Evolutionary conservation across 2,797 vertebrate genomes (phyloP), one percentile per base, ranked within the genome.

Genomic region (Sorex maritimensis): DNA sequence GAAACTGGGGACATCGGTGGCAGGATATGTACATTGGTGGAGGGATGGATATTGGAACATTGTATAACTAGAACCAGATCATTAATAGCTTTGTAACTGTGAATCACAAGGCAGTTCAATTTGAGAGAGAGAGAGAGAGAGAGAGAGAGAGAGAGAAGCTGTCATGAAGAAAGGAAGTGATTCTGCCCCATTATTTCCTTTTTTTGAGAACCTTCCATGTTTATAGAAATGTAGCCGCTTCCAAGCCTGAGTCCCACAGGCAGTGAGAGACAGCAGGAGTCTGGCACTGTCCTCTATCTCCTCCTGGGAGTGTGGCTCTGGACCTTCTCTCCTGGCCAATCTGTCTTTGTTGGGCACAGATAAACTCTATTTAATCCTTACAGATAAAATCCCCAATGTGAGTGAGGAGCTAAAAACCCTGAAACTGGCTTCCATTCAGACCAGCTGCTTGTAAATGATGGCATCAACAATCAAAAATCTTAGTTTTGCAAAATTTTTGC

Each of bases 401-500:
- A 3, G 13, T 46, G 15, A 81, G 24, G n/a, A 93, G 46, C 38
- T 82, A 23, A 82, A 87, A 80, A 71, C 49, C 1, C 77, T 19
- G 23, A 1, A 24, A 73, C 4, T 5, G 61, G 0, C 65, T 26
- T 26, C 12, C 65, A 67, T 68, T 75, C 38, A 80, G 44, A 14
- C n/a, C 55, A 49, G 55, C 69, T 79, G 24, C 58, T 34, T 86
- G 14, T 61, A 68, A 52, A 86, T 72, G 11, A n/a, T 2, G 61
- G 17, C 21, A 80, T 55, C 80, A 83, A 61, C 17, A 17, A 63
- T 63, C 28, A 80, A 61, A 61, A 21, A 61, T 61, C 58, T 61
- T 61, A 61, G 58, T 61, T 61, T 28, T 67, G 65, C 65, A 67
- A 67, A 80, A n/a, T 68, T 83, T 91, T 81, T 58, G 15, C 86